phyloP scores from a whole-genome alignment of 2,797 vertebrate genomes.

The Chelon auratus region DNA sequence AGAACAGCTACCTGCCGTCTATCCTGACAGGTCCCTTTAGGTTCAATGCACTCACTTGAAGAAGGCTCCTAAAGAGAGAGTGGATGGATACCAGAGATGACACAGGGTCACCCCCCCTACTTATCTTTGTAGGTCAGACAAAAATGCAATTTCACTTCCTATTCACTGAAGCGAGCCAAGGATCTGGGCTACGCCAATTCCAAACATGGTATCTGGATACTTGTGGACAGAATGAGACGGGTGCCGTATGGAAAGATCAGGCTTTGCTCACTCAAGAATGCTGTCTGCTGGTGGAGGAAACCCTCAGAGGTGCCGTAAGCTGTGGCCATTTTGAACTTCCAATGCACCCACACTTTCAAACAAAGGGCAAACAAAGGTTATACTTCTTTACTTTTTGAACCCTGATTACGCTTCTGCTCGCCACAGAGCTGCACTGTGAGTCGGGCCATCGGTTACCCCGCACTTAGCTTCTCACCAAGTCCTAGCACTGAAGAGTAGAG shows the following conservation, averaged over 20 bases:
- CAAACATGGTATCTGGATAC: constrained; percentile 14
- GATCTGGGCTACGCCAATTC: constrained; percentile 11
- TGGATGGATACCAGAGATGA: no score
- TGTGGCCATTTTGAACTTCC: constrained; percentile 33
- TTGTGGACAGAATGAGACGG: background rate
- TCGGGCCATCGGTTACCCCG: constrained; percentile 11
- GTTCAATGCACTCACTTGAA: background rate
- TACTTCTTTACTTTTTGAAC: constrained; percentile 12
- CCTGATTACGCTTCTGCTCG: constrained; percentile 3
- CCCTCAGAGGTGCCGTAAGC: constrained; percentile 21
- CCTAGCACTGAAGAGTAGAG: background rate
- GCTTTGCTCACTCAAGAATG: constrained; percentile 35
- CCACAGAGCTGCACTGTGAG: constrained; percentile 3
- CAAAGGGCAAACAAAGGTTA: constrained; percentile 30
- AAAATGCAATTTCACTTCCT: constrained; percentile 4
- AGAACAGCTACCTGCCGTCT: constrained; percentile 1
- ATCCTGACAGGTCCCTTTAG: constrained; percentile 2
- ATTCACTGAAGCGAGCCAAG: constrained; percentile 12
- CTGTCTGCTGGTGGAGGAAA: constrained; percentile 29
- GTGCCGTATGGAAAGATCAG: constrained; percentile 9
- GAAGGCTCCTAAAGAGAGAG: background rate
- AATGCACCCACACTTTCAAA: constrained; percentile 24
- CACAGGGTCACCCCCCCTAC: background rate
- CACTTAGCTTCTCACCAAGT: constrained; percentile 9
- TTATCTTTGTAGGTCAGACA: constrained; percentile 21